Evolutionary conservation across 1,140 invertebrate genomes (phyloP).

Genomic region (Asbolus verrucosus): DNA sequence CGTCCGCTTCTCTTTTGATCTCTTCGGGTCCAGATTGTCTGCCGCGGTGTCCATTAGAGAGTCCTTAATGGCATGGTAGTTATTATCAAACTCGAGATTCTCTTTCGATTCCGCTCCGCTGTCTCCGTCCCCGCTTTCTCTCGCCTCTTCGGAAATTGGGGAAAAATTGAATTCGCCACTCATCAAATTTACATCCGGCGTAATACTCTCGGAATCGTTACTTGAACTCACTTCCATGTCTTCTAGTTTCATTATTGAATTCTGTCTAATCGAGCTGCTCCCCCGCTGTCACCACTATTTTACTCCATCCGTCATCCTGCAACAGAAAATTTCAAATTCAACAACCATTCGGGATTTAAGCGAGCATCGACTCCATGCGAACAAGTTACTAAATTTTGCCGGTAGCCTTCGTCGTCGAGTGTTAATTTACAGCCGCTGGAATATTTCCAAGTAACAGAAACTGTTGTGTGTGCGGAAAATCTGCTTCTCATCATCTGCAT

Average conservation of each 20-base stretch:
- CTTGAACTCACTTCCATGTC: conserved; percentile 16
- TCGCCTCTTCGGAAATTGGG: conserved; percentile 28
- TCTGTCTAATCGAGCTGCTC: neutral
- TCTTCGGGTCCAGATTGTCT: conserved; percentile 3
- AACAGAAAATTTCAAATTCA: no score
- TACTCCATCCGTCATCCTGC: no score
- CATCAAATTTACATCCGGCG: conserved; percentile 37
- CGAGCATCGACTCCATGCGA: no score
- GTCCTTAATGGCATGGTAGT: neutral
- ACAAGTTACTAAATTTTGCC: no score
- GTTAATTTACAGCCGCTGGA: no score
- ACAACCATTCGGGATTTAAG: no score
- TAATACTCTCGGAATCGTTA: conserved; percentile 14
- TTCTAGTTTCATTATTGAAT: conserved; percentile 20
- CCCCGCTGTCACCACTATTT: no score
- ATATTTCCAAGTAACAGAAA: no score
- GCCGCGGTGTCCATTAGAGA: neutral
- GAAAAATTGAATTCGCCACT: conserved; percentile 36
- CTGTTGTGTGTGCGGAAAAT: no score
- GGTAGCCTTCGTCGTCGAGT: no score
- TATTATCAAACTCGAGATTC: conserved; percentile 4
- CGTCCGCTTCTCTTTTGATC: conserved; percentile 1
- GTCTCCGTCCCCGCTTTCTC: conserved; percentile 16
- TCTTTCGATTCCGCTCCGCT: conserved; percentile 15
- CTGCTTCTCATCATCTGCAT: no score